Base-by-base conservation (phyloP, 2,888 invertebrate species). In the Lasioglossum pauxillum region DNA sequence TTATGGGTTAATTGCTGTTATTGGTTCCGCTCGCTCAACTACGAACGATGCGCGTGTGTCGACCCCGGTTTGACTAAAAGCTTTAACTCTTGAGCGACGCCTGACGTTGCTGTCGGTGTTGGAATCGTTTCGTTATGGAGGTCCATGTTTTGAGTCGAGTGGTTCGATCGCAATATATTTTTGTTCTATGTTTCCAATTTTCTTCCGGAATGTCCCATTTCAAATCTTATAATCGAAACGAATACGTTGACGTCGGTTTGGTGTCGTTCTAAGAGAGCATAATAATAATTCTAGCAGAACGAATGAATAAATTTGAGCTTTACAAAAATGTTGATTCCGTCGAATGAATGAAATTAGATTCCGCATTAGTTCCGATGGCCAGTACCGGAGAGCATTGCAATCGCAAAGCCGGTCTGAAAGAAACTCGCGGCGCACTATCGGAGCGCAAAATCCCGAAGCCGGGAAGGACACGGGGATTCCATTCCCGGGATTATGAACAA, bases 1-100 rank as follows among this genome's bases (percentile, higher is more conserved):
- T 49, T 49, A 49, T 16, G 19, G 74, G 35, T 44, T 74, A 74
- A 75, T 75, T 41, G 60, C 38, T 27, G 57, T 31, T 41, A 75
- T 75, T 27, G 41, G 27, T 41, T 27, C 27, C 67, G 8, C 0
- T 1, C 2, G 67, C 35, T 19, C 1, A 0, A 8, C 60, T 16
- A 31, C 60, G 19, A 0, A 67, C 67, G 35, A 27, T 19, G 19
- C 35, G 67, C 60, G 23, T 53, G 27, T 27, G 14, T 60, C 60
- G 14, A 5, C 27, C 5, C 19, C 16, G 35, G 0, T 31, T 31
- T 31, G 31, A 31, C 31, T 31, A 31, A 31, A 31, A 31, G 2
- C 31, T 67, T 67, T 7, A 31, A 67, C 27, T 35, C 67, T 35
- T 35, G 19, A 4, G 19, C 35, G 7, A 19, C 8, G 67, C 3